Base-by-base conservation (phyloP, 2,797 vertebrate genomes). In the Rhabdophis nuchalis region DNA sequence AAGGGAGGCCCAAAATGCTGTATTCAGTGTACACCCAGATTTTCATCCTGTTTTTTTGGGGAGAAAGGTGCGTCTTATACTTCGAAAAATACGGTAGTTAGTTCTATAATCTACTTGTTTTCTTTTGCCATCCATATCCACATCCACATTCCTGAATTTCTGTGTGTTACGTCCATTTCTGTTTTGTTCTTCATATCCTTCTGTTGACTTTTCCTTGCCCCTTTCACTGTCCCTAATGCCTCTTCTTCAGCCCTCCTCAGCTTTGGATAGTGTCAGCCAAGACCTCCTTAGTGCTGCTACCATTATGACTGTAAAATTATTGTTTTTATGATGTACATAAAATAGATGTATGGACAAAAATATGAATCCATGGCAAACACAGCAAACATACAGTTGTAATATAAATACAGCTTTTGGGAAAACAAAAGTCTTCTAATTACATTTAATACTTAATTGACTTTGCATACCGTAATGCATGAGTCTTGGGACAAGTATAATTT, bases 391-490 rank as follows among this genome's bases (percentile, higher is more conserved):
- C 86, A 54, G 1, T 2, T 25, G 82, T 54, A 87, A 72, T 53
- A 53, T 0, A 6, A 52, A 56, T 64, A 16, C 0, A 1, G 11
- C 77, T 0, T 20, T 61, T 27, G 20, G 46, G 20, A 5, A 3
- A 27, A 32, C 8, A 12, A 54, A 52, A 36, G 53, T 6, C 58
- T 36, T 36, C 57, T 91, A 23, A 64, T 52, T 32, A 58, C 77
- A 86, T 91, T n/a, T n/a, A 20, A 82, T 29, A 61, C 85, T 92
- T 29, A 46, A 93, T 50, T 88, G 53, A 14, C 6, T 1, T n/a
- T 13, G 89, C 4, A 12, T 10, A 5, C 0, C 54, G 12, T 3
- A 41, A 1, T 1, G 0, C 1, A 2, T 61, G 46, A 57, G 27
- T 90, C 54, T 41, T 6, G 27, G 0, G 1, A 64, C n/a, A 60